These are phyloP conservation scores for Mystacornis crossleyi DNA, from an alignment of 2,113 vertebrate species.

Conservation along the genomic window DNA sequence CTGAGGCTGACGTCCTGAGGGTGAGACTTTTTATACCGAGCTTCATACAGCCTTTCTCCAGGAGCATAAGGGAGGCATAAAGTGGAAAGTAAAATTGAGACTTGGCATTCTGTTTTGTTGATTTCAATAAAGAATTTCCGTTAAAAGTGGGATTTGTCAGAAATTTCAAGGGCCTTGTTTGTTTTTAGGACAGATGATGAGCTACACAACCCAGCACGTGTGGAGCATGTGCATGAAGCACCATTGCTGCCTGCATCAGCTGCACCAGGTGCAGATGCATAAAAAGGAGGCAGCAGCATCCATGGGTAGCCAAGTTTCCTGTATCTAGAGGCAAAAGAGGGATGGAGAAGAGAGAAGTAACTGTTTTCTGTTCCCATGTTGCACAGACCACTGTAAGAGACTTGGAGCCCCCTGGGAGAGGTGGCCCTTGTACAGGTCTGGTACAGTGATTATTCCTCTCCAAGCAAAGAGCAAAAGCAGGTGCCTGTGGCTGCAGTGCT, in stretches of 20 bases:
- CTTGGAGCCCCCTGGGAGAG: not conserved
- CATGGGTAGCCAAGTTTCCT: not conserved
- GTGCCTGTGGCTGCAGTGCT: not conserved
- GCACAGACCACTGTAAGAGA: not conserved
- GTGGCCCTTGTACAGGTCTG: not conserved
- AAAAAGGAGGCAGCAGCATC: not conserved
- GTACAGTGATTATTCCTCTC: not conserved
- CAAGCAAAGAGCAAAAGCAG: not conserved
- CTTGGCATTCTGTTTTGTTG: not conserved
- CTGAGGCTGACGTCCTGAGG: not conserved
- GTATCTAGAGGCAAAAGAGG: not conserved
- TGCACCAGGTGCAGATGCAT: not conserved
- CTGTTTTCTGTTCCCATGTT: accelerated
- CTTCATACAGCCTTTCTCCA: not conserved
- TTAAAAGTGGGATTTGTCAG: not conserved
- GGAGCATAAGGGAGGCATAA: not conserved
- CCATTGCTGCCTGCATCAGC: not conserved
- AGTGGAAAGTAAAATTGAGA: not conserved
- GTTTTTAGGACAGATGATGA: not conserved
- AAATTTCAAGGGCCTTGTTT: not conserved
- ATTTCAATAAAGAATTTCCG: not conserved
- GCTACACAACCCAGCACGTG: not conserved
- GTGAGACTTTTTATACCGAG: not conserved
- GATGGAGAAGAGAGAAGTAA: not conserved
- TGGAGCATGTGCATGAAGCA: not conserved